These are phyloP conservation scores for Leistus spinibarbis DNA, from an alignment of 2,888 invertebrate species.

Conservation along the genomic window DNA sequence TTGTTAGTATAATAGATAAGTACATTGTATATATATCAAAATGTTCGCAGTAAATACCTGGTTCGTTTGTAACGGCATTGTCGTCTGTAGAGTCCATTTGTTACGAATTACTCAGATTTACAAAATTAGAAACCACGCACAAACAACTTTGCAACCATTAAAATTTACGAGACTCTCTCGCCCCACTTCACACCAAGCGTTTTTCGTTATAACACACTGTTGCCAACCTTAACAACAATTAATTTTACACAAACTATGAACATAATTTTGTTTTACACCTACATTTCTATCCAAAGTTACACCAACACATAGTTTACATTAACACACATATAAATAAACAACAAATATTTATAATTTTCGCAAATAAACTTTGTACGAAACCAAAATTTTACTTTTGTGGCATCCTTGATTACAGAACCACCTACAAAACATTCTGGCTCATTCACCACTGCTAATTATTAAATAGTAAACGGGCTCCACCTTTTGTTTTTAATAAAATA, in stretches of 20 bases:
- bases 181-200: background rate
- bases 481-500: no score
- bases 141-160: constrained; percentile 15
- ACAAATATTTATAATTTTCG: no score
- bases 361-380: no score
- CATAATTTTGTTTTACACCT: background rate
- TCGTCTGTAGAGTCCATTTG: constrained; percentile 56
- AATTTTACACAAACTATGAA: background rate
- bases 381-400: no score
- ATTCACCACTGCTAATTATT: no score
- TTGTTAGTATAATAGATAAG: background rate
- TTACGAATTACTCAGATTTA: constrained; percentile 6
- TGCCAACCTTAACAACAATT: background rate
- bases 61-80: constrained; percentile 51
- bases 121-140: constrained; percentile 11
- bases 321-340: no score
- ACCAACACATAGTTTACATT: no score
- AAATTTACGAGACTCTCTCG: background rate
- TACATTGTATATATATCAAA: background rate
- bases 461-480: no score
- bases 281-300: background rate
- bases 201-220: background rate
- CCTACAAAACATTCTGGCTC: no score
- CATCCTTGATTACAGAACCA: no score
- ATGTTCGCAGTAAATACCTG: constrained; percentile 21